Evolutionary conservation across 2,888 invertebrate genomes (phyloP), one percentile per base, ranked within the genome.

Genomic region (Cinara cedri): DNA sequence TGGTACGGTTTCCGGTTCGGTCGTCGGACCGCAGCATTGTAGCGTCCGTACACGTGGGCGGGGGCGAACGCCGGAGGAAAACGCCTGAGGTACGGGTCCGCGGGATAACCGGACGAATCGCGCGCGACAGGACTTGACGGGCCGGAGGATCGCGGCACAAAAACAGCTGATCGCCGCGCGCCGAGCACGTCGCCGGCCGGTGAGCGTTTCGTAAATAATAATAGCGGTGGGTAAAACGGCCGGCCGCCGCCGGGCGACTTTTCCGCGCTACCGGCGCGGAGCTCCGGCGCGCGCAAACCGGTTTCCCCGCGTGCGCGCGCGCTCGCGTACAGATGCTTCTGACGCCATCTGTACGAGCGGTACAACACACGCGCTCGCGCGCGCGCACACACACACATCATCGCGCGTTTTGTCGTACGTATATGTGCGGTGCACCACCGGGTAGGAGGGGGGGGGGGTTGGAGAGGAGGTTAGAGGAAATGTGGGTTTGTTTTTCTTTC

Each of bases 101-200:
- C n/a, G 44, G 19, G 19, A 10, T 19, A 21, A 54, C 42, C 19
- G 54, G 71, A 60, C 26, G 10, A 19, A 10, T 16, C 54, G 26
- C 42, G 63, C 24, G 19, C 60, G 72, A 62, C 49, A 9, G 54
- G 42, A 49, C 51, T 1, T 19, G 74, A 21, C 51, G 72, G 49
- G 10, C 1, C 21, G n/a, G 42, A 34, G 34, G 34, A 4, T 6
- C 34, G 34, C 34, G 34, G 34, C 34, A 34, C 34, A 34, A 34
- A 19, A 55, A 70, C 76, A 76, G 76, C 76, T 68, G 76, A 68
- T 76, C 68, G 65, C 51, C 26, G 24, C 74, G 54, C 55, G 63
- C 44, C 66, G 66, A 34, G 66, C 49, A 51, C 34, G 62, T 26
- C 63, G 62, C 54, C 68, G 68, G 26, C 68, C 75, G 66, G 34